Base-by-base conservation (phyloP, 2,113 vertebrate species). In the Pseudorasbora parva region DNA sequence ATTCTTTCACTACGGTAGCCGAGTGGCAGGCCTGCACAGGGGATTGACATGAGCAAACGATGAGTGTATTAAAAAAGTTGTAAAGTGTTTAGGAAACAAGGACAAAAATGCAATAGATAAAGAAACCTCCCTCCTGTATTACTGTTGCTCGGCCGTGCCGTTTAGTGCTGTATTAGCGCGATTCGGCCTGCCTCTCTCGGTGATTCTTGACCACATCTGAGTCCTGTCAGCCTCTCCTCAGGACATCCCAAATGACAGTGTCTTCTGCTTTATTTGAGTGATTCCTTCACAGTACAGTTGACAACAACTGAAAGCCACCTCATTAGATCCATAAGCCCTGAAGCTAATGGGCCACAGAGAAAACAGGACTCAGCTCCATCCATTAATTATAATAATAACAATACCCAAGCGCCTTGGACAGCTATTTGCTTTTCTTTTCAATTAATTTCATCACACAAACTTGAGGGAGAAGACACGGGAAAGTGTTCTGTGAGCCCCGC, bases 341-440 rank as follows among this genome's bases (percentile, higher is more conserved):
- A 84, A 92, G 91, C 89, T 91, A 92, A 92, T 87, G 86, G 91
- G 90, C 92, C 89, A 90, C 87, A 87, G 89, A 91, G 90, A 92
- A 89, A 89, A 84, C 88, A 86, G 88, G 89, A 89, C 85, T 71
- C 83, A 54, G 88, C 88, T 89, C 89, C 86, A 75, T 89, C 89
- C 88, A 87, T 90, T 93, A 92, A 94, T 94, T 92, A 93, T 91
- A 90, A 93, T 92, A 93, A 93, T 90, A 92, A 92, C 91, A 92
- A 91, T 92, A 92, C 92, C 90, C 89, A 51, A 72, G 78, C 88
- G 93, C 91, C 91, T 92, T 87, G 88, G 88, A 90, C 91, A 86
- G 88, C 89, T 88, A 91, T 92, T 92, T 91, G 90, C 90, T 91
- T 92, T 92, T 92, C 89, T 92, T 92, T 93, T 92, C 91, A 93